Evolutionary conservation across 2,113 vertebrate genomes (phyloP), one percentile per base, ranked within the genome.

Genomic region (Pygoscelis antarcticus): DNA sequence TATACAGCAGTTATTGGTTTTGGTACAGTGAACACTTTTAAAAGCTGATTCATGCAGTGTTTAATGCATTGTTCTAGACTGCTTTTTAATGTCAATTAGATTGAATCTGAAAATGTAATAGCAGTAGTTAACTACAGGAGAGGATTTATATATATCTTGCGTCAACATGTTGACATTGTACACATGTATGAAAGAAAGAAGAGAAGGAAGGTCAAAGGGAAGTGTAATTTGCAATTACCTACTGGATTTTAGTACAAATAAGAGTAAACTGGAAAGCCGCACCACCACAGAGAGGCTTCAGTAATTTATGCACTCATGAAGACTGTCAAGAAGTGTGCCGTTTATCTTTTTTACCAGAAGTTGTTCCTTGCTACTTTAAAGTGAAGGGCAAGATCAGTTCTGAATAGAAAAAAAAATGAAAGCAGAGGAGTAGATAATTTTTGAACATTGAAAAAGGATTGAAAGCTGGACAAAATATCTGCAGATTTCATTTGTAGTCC

Each of bases 31-130:
- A 81, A 94, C 29, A 58, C 12, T 96, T 96, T 55, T 70, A 91
- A 95, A 97, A 93, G 81, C 76, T 92, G 93, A 95, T 93, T 97
- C 80, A 92, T 78, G 38, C 15, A 82, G 82, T 93, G 65, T 90
- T 94, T 95, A 91, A 51, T 27, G 9, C 58, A 60, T 94, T 44
- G 52, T 97, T 95, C 89, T 83, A 87, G 57, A 68, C n/a, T 47
- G 23, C n/a, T 89, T 96, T 96, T 92, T 94, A 86, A 90, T 94
- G 60, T 46, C 88, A 97, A 68, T 96, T 96, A 95, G 49, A 93
- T 74, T 60, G 65, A 78, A 84, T 82, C 69, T 94, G 75, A 93
- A 97, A 96, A 79, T 95, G 60, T 92, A 87, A 77, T 75, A 96
- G 65, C 51, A 79, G 69, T 86, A 96, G 71, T 76, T 90, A 87